Conservation (phyloP, 2,113 vertebrate species). For the Mirounga angustirostris region DNA sequence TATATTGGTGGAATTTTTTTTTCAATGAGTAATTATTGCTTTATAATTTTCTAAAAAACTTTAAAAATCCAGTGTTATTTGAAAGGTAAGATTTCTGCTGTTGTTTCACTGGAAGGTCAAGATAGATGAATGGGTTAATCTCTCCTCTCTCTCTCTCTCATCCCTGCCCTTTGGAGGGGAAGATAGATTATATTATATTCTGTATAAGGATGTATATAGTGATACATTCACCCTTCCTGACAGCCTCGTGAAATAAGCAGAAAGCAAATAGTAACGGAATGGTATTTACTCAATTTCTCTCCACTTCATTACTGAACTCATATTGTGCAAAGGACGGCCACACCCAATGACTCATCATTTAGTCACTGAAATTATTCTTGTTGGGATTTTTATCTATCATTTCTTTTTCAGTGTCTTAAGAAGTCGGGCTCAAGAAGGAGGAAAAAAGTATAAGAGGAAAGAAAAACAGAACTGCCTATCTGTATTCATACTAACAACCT, state of each 20-base stretch:
- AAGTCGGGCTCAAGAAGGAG: neutral
- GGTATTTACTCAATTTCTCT: neutral
- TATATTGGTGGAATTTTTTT: neutral
- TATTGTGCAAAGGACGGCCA: neutral
- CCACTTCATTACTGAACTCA: neutral
- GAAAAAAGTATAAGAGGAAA: neutral
- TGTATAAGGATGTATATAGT: neutral
- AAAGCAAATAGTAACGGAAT: neutral
- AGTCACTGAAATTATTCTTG: neutral
- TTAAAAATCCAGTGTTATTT: neutral
- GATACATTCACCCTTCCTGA: neutral
- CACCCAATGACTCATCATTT: slow-evolving; percentile 51
- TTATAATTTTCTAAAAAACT: neutral
- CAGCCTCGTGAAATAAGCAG: neutral
- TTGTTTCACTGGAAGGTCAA: neutral
- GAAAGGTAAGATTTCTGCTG: neutral
- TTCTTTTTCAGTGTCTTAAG: neutral
- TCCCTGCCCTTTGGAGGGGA: neutral
- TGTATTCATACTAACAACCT: neutral
- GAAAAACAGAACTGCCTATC: neutral
- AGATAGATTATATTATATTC: neutral
- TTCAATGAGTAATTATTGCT: neutral
- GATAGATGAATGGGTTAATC: neutral
- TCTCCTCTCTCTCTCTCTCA: neutral
- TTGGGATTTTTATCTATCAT: neutral